phyloP scores from a whole-genome alignment of 2,888 invertebrate species.

The Halictus ligatus region DNA sequence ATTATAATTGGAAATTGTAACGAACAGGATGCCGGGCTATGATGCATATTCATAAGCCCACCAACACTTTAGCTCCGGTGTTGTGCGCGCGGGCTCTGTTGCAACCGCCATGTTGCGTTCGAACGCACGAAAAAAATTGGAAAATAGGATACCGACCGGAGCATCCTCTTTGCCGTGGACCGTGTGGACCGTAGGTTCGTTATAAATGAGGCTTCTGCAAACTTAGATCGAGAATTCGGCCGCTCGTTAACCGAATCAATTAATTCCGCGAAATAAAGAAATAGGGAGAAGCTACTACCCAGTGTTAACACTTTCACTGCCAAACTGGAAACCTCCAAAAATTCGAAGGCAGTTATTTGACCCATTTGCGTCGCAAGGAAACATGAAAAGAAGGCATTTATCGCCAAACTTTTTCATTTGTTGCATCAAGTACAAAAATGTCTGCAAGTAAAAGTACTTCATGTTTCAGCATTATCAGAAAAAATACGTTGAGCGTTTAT shows the following conservation, averaged over 20 bases:
- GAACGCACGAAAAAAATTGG: background rate
- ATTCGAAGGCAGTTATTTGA: too few species aligned
- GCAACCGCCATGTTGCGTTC: background rate
- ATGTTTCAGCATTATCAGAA: too few species aligned
- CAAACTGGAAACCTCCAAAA: too few species aligned
- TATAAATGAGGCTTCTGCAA: background rate
- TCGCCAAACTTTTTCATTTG: too few species aligned
- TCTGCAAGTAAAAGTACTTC: too few species aligned
- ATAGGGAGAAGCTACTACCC: too few species aligned
- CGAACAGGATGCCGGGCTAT: background rate
- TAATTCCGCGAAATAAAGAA: too few species aligned
- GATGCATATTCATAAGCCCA: constrained; percentile 1
- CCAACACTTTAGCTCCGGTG: background rate
- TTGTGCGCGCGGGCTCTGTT: background rate
- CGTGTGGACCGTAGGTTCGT: background rate
- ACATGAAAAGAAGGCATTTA: too few species aligned
- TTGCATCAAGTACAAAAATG: too few species aligned
- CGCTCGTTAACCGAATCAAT: background rate
- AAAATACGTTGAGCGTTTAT: too few species aligned
- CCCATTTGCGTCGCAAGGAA: too few species aligned
- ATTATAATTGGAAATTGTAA: background rate
- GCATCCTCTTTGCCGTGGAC: background rate
- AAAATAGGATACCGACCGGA: background rate
- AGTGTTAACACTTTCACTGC: too few species aligned
- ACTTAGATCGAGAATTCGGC: background rate